Base-by-base conservation (phyloP, 2,888 invertebrate genomes). In the Halictus quadricinctus region DNA sequence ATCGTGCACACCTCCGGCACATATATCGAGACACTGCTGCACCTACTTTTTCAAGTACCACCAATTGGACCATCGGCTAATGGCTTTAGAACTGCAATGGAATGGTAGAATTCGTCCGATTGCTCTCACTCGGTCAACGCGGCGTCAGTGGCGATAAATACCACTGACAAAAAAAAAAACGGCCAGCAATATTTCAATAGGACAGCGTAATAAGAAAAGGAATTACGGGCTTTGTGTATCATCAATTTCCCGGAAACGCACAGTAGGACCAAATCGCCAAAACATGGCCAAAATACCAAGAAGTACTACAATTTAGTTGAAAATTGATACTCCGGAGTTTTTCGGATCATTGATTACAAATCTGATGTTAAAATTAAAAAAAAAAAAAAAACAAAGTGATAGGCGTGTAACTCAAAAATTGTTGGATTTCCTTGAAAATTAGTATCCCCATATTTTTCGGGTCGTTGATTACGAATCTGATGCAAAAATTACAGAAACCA, bases 151-250 rank as follows among this genome's bases (percentile, higher is more conserved):
- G 36, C 36, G 36, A 66, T 66, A 36, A 66, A 36, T 36, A 36
- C 66, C 36, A 15, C 29, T 18, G 66, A 36, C 60, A 66, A 66
- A 66, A 29, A 18, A 18, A 29, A n/a, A 25, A 60, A 29, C 66
- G 3, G 18, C 36, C 18, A 8, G 66, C 66, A 6, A 50, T 50
- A 50, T 73, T 29, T 50, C 43, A 50, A 29, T 50, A 5, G 73
- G 36, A 48, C 50, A 21, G 25, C 29, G 36, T 46, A 73, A 50
- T 50, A 73, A 73, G 73, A 69, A 76, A 69, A 69, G 36, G 18
- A 18, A 29, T 58, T 25, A 58, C 5, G n/a, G 13, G 54, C 7
- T 76, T 60, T 15, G 41, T 77, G 46, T 41, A 29, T 18, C 25
- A n/a, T 60, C 48, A 46, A 58, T 77, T 36, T 70, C 18, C 21